Base-by-base conservation (phyloP, 2,888 invertebrate species). In the Epiperipatus broadwayi region DNA sequence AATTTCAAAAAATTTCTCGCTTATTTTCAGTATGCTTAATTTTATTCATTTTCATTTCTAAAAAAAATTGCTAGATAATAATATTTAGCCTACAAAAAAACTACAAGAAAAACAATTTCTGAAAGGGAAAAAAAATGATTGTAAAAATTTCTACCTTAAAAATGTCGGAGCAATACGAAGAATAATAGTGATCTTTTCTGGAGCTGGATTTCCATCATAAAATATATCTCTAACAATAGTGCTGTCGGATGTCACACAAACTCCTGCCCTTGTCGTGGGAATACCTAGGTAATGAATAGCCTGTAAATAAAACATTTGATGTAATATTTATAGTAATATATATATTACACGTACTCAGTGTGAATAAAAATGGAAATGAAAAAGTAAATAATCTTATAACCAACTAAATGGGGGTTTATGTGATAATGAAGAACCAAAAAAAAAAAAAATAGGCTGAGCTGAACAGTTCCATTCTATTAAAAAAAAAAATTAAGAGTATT, bases 201-300 rank as follows among this genome's bases (percentile, higher is more conserved):
- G 52, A 2, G 59, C 64, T 3, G 68, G 64, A 45, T 64, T 57
- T 1, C 73, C 73, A 45, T 62, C 63, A 55, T 72, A 73, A 52
- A 65, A 70, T 15, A 68, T 53, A 49, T 74, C 73, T 29, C 74
- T 57, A 2, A 66, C 49, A 7, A 73, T 68, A 19, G 54, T 53
- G 41, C 69, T 66, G 32, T 71, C 69, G 36, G 71, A 70, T 3
- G 69, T 71, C 53, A 65, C 66, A 57, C 71, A 60, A 4, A 61
- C 53, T n/a, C 58, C 64, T 18, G 65, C 65, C 44, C 67, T 47
- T 3, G 65, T 65, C 8, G 66, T 65, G 10, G 64, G 61, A 27
- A 67, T 58, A 2, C 58, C 58, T 5, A 63, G 49, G 46, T 56
- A 47, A 43, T 56, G 50, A 48, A 63, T 58, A 1, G 55, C 64